phyloP scores from a whole-genome alignment of 2,797 vertebrate genomes.

The Hemibagrus guttatus region DNA sequence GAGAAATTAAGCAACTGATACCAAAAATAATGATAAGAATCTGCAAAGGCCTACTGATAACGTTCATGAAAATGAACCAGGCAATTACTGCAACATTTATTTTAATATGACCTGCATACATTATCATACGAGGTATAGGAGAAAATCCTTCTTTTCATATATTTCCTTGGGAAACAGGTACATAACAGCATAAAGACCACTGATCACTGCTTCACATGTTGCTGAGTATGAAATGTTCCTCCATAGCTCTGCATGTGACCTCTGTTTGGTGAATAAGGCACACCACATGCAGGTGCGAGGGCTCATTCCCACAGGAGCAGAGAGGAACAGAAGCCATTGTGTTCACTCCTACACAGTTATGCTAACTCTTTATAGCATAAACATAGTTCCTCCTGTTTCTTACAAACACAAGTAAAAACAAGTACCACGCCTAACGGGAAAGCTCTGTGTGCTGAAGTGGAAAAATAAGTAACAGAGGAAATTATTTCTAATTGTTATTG shows the following conservation, averaged over 20 bases:
- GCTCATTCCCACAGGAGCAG: constrained; percentile 35
- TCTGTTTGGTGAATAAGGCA: not conserved
- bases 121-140: not conserved
- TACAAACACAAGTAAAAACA: constrained; percentile 31
- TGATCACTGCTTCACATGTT: not conserved
- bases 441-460: not conserved
- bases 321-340: constrained; percentile 51
- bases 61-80: not conserved
- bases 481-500: constrained; percentile 17
- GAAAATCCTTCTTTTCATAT: not conserved
- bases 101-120: not conserved
- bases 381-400: constrained; percentile 34
- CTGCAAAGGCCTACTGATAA: not conserved
- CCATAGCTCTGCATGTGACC: not conserved
- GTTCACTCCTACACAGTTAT: constrained; percentile 19
- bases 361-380: constrained; percentile 30
- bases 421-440: constrained; percentile 9
- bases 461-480: constrained; percentile 17
- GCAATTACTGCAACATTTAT: not conserved
- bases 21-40: not conserved
- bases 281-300: not conserved
- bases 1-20: not conserved
- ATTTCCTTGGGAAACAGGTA: not conserved
- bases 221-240: not conserved
- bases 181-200: not conserved